Percentiles rank a stretch among this genome's conserved stretches.
Evolutionary conservation across 1,140 invertebrate genomes (phyloP).

Genomic region (Galleria mellonella): DNA sequence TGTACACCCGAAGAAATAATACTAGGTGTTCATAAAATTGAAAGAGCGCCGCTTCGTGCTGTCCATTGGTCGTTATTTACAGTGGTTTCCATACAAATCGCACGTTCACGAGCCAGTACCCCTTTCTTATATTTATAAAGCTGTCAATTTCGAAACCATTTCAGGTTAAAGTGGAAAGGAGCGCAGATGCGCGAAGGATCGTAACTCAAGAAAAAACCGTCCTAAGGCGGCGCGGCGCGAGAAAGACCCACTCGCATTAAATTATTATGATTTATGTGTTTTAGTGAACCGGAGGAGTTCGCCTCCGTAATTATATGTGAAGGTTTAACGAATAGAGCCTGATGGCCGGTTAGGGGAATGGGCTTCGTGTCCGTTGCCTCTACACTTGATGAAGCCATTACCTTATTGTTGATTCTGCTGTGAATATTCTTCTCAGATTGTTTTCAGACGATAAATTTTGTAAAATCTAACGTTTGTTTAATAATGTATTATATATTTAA

Average conservation of each 20-base stretch:
- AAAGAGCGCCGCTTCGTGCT: slow-evolving; percentile 4
- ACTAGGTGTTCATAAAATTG: slow-evolving; percentile 17
- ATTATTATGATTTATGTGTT: slow-evolving; percentile 73
- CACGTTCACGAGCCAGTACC: slow-evolving; percentile 14
- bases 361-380: background rate
- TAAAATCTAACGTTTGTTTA: too few species aligned
- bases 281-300: slow-evolving; percentile 42
- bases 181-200: slow-evolving; percentile 49
- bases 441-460: too few species aligned
- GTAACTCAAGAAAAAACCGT: slow-evolving; percentile 49
- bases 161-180: slow-evolving; percentile 39
- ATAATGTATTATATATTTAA: too few species aligned
- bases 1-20: slow-evolving; percentile 10
- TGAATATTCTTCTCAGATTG: too few species aligned
- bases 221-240: slow-evolving; percentile 30
- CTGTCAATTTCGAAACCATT: slow-evolving; percentile 57
- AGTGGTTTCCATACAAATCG: slow-evolving; percentile 29
- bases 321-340: slow-evolving; percentile 53
- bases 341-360: slow-evolving; percentile 23
- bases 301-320: slow-evolving; percentile 64
- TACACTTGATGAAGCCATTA: too few species aligned
- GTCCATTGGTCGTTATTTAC: slow-evolving; percentile 20
- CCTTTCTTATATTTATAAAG: slow-evolving; percentile 60
- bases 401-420: too few species aligned
- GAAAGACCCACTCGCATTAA: slow-evolving; percentile 54